Base-by-base conservation (phyloP, 1,140 invertebrate genomes). In the Apis florea region DNA sequence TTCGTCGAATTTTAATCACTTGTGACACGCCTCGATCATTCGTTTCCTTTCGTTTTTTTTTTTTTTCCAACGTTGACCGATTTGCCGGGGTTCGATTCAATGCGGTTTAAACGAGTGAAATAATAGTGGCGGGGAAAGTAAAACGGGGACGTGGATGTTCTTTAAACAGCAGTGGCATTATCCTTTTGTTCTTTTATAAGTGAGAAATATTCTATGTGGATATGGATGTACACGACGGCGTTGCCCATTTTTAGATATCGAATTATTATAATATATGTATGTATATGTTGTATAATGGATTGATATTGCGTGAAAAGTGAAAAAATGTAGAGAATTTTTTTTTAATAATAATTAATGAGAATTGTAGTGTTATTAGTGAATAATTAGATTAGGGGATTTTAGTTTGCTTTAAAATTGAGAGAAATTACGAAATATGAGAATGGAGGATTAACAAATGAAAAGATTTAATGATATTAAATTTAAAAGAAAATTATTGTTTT, bases 101-200 rank as follows among this genome's bases (percentile, higher is more conserved):
- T 72, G 19, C 47, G 31, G 26, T 72, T 58, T 47, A 72, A 72
- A 4, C 70, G 70, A 24, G 21, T 40, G 70, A 58, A 72, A 58
- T 47, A 54, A 58, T 58, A 40, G 54, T 21, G 21, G 17, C 31
- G n/a, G 70, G 70, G 15, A 19, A 66, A 66, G 21, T 67, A 24
- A 76, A 76, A 76, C 31, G 40, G 13, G 53, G 9, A 26, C 54
- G 67, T 13, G 40, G 24, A 78, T 49, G 40, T 70, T 70, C 63
- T 67, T 75, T 67, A 40, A 19, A 47, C 21, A 67, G 17, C 17
- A 15, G 40, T 61, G 47, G 21, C 31, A 21, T 61, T 61, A 56
- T 47, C 59, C 54, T 64, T 64, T 51, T 75, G 47, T 75, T 51
- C 73, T 59, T 26, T 64, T 10, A 64, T n/a, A 53, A 15, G 5